Percentiles rank a stretch among this genome's conserved stretches.
Conservation (phyloP, 2,113 vertebrate genomes). For the Corythaeola cristata region DNA sequence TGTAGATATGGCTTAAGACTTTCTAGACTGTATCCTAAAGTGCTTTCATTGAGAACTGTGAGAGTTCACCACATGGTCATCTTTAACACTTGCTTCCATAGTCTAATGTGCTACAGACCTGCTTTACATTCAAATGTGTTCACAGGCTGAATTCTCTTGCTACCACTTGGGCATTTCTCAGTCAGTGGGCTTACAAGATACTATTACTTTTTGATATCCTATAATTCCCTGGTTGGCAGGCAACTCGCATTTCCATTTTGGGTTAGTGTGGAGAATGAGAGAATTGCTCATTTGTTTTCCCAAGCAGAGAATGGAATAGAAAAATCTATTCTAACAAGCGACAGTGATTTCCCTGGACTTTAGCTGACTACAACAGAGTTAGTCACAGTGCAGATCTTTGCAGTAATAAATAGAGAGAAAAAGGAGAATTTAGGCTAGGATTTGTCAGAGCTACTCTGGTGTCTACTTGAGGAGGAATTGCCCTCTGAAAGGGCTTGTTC, state of each 20-base stretch:
- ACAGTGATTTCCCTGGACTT: background rate
- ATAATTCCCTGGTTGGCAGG: background rate
- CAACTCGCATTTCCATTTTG: background rate
- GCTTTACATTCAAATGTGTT: background rate
- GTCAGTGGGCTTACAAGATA: background rate
- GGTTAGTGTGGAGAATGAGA: background rate
- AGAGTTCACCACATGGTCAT: background rate
- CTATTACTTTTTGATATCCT: background rate
- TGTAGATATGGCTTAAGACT: background rate
- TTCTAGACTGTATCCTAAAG: background rate
- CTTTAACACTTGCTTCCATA: background rate
- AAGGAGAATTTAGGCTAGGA: background rate
- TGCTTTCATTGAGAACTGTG: background rate
- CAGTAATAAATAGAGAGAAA: background rate
- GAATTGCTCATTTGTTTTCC: background rate
- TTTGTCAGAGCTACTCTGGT: background rate
- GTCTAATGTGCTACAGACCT: background rate
- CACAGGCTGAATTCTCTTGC: background rate
- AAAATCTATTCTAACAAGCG: background rate
- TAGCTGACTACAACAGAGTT: background rate
- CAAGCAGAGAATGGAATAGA: background rate
- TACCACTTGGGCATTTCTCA: background rate
- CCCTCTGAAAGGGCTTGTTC: background rate
- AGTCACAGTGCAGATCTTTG: background rate
- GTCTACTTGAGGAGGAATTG: background rate